Evolutionary conservation across 2,113 vertebrate species (phyloP), one percentile per base, ranked within the genome.

Genomic region (Paratilapia polleni): DNA sequence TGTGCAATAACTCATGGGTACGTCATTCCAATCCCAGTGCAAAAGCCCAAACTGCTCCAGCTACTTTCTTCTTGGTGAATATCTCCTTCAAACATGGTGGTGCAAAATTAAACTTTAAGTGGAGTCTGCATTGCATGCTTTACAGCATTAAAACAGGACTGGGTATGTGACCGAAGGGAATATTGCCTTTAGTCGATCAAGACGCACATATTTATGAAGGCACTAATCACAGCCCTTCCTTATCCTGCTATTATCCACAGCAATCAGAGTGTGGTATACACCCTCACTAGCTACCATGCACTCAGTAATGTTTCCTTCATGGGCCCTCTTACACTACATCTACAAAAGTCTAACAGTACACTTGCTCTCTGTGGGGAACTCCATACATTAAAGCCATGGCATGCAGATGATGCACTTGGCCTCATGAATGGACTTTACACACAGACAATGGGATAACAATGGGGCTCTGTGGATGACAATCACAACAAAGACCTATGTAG

Each of bases 381-480:
- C 87, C 43, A 57, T 52, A 74, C 87, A 76, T 79, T 73, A 15
- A 70, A 88, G 81, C 64, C 28, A 63, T 26, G 59, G 63, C 22
- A 28, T 81, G 88, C 85, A 91, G 87, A 91, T 87, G 87, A 90
- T 89, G 91, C 93, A 91, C 91, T 91, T 66, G 19, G 47, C 56
- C 20, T 84, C 41, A 49, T 93, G 93, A 93, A 93, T 93, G 83
- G 91, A 91, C 90, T 92, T 85, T 59, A 78, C 85, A 84, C 89
- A 85, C 84, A 83, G 76, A 78, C 77, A 61, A 43, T 10, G n/a
- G 63, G 73, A 64, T 77, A 82, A 95, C 93, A 95, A 92, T 90
- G 43, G 84, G 52, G 78, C 87, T 87, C 85, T 93, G 91, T 92
- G 85, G 31, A 61, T 3, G 2, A 81, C 68, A 68, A 84, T 63